Percentiles rank a stretch among this genome's conserved stretches.
Evolutionary conservation across 2,113 vertebrate genomes (phyloP).

Genomic region (Colistium nudipinnis): DNA sequence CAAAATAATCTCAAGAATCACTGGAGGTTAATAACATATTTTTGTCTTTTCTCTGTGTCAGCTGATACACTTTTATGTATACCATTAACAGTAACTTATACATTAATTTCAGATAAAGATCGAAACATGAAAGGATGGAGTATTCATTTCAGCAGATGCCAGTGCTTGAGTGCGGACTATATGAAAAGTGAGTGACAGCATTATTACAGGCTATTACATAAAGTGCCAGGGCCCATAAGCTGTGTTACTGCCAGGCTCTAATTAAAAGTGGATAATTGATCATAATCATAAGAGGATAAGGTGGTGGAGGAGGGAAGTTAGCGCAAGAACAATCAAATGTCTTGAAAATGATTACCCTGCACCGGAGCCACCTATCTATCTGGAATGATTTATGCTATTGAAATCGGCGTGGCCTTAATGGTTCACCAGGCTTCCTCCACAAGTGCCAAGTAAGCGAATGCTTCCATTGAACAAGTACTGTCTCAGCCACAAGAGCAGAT

Average conservation of each 20-base stretch:
- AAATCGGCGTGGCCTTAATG: slow-evolving; percentile 29
- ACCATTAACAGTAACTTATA: not conserved
- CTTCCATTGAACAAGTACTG: slow-evolving; percentile 8
- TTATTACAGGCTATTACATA: slow-evolving; percentile 74
- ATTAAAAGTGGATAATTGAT: slow-evolving; percentile 78
- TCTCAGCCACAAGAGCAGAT: slow-evolving; percentile 28
- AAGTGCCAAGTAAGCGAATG: slow-evolving; percentile 29
- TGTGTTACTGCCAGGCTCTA: slow-evolving; percentile 72
- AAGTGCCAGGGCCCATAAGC: slow-evolving; percentile 63
- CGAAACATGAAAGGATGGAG: slow-evolving; percentile 29
- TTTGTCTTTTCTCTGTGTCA: slow-evolving; percentile 7
- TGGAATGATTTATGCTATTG: slow-evolving; percentile 50
- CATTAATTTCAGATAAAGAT: slow-evolving; percentile 18
- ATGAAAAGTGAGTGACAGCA: slow-evolving; percentile 71
- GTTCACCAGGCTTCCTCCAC: slow-evolving; percentile 22
- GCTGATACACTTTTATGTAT: slow-evolving; percentile 12
- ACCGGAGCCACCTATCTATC: slow-evolving; percentile 54
- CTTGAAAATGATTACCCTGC: slow-evolving; percentile 68
- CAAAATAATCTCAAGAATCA: slow-evolving; percentile 15
- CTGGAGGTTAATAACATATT: slow-evolving; percentile 25
- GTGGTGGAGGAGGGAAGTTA: slow-evolving; percentile 63
- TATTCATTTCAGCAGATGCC: slow-evolving; percentile 48
- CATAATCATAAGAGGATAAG: slow-evolving; percentile 73
- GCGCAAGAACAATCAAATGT: slow-evolving; percentile 68
- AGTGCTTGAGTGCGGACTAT: slow-evolving; percentile 32